A percentile compares a stretch with the other conserved stretches of the same genome.
These are phyloP conservation scores for Tachystola acroxantha DNA, from an alignment of 2,888 invertebrate species.

Conservation along the genomic window DNA sequence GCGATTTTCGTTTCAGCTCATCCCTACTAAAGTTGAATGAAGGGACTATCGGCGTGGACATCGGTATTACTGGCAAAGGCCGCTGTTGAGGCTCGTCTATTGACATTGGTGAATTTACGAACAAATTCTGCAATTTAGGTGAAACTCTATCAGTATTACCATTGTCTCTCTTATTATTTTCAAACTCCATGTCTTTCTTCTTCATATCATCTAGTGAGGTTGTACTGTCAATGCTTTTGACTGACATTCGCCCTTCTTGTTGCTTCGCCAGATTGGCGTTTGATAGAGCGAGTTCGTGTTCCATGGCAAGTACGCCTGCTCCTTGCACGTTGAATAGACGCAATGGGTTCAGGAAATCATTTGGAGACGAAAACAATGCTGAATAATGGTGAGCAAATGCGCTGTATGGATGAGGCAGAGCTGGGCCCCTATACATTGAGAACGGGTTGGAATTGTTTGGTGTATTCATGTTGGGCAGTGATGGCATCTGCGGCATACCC, in stretches of 20 bases:
- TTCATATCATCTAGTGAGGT: slow-evolving; percentile 61
- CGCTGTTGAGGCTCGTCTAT: slow-evolving; percentile 82
- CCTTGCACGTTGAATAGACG: slow-evolving; percentile 79
- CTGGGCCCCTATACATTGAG: slow-evolving; percentile 84
- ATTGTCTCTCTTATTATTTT: slow-evolving; percentile 41
- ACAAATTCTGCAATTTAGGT: slow-evolving; percentile 60
- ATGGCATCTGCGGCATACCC: slow-evolving; percentile 57
- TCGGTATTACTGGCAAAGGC: slow-evolving; percentile 82
- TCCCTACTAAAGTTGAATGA: slow-evolving; percentile 51
- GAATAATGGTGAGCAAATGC: slow-evolving; percentile 81
- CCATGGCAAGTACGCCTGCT: slow-evolving; percentile 61
- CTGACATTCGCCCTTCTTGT: slow-evolving; percentile 64
- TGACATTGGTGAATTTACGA: slow-evolving; percentile 81
- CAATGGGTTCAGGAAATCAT: slow-evolving; percentile 81
- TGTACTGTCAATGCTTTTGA: slow-evolving; percentile 64
- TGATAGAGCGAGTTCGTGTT: slow-evolving; percentile 72
- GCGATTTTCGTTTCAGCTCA: slow-evolving; percentile 54
- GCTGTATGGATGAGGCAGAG: slow-evolving; percentile 80
- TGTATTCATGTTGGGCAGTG: slow-evolving; percentile 63
- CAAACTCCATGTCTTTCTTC: slow-evolving; percentile 55
- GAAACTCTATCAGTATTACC: slow-evolving; percentile 75
- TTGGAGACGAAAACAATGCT: slow-evolving; percentile 74
- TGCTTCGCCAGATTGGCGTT: slow-evolving; percentile 74
- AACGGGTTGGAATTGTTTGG: slow-evolving; percentile 79
- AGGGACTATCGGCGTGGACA: slow-evolving; percentile 49